Base-by-base conservation (phyloP, 2,888 invertebrate genomes). In the Dorcus hopei region DNA sequence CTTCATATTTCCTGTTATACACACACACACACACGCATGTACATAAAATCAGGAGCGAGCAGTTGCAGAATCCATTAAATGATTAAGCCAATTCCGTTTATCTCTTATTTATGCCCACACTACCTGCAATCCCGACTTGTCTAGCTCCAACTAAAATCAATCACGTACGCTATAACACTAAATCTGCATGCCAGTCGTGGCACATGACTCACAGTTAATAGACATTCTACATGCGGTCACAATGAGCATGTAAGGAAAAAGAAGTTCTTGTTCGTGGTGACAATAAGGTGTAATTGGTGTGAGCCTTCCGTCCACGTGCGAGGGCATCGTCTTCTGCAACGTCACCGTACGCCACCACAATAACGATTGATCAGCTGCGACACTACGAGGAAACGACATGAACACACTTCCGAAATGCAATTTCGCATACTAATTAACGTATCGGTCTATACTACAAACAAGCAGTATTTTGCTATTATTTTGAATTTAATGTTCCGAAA, bases 131-230 rank as follows among this genome's bases (percentile, higher is more conserved):
- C 70, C 65, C 62, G 63, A 65, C 66, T 70, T 68, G 70, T 33
- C 49, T 49, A 49, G 19, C 49, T 49, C 60, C 45, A 50, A 53
- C 57, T 47, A 52, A 57, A 73, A 77, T 77, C 77, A 76, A 77
- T 77, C 76, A 77, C 73, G 68, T 66, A 63, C 66, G 74, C 76
- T 73, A 75, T 77, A 77, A 77, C 75, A 76, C 70, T 76, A 76
- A 76, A 76, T 77, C 75, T 76, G 75, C 75, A 76, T 76, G 74
- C 74, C 58, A 54, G 66, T 72, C 71, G 73, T 73, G 73, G 69
- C 50, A 64, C 72, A 71, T 71, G 70, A 71, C 62, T 70, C 71
- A 69, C 65, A 60, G 62, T 68, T 71, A 72, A 72, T 72, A 71
- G 72, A 71, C 72, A 72, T 74, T 74, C 73, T 68, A 70, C 72